A percentile compares a stretch with the other conserved stretches of the same genome.
phyloP scores from a whole-genome alignment of 2,888 invertebrate genomes.

The Operophtera brumata region DNA sequence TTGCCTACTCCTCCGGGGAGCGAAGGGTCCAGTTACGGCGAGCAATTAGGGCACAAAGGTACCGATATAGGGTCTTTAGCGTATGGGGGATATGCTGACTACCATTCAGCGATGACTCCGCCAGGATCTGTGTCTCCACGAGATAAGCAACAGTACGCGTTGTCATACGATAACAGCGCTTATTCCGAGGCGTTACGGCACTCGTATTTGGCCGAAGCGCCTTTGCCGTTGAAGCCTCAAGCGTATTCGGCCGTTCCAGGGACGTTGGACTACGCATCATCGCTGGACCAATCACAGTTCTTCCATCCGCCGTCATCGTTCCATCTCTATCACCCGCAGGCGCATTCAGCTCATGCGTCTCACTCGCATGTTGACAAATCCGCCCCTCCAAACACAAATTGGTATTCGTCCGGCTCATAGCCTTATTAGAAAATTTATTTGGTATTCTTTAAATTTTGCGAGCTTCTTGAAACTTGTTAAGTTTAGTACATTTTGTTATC shows the following conservation, averaged over 20 bases:
- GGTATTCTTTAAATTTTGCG: conserved; percentile 17
- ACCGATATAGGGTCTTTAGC: conserved; percentile 82
- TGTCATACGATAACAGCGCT: conserved; percentile 79
- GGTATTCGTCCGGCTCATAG: conserved; percentile 91
- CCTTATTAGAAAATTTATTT: conserved; percentile 46
- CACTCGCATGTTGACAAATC: conserved; percentile 82
- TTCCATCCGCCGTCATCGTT: conserved; percentile 90
- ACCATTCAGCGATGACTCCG: conserved; percentile 97
- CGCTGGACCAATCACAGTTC: conserved; percentile 91
- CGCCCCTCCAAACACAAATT: conserved; percentile 85
- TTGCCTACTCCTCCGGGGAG: conserved; percentile 95
- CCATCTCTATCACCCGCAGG: conserved; percentile 91
- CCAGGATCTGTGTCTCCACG: conserved; percentile 98
- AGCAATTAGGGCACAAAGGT: conserved; percentile 79
- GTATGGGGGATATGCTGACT: conserved; percentile 85
- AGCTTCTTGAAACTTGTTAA: conserved; percentile 40
- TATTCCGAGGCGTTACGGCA: conserved; percentile 84
- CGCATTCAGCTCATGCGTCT: conserved; percentile 68
- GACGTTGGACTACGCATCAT: conserved; percentile 84
- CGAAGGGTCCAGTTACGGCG: conserved; percentile 87
- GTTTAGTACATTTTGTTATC: conserved; percentile 49
- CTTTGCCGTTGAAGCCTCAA: conserved; percentile 92
- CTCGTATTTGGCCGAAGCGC: conserved; percentile 75
- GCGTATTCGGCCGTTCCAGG: conserved; percentile 89
- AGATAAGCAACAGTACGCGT: conserved; percentile 85